Base-by-base conservation (phyloP, 2,797 vertebrate species). In the Simalia tracyae region DNA sequence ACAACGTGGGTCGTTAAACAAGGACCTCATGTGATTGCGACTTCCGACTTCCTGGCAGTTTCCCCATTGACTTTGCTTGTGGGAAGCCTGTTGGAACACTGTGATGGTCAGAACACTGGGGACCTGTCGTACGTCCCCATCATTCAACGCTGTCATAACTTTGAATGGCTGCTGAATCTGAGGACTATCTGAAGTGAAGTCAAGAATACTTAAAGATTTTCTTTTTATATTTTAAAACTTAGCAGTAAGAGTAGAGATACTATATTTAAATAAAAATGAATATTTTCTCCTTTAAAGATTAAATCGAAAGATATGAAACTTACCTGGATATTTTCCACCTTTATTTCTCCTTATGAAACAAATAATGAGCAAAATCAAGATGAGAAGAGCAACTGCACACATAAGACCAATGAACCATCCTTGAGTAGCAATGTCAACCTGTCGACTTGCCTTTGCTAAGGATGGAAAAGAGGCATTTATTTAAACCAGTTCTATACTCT, bases 351-450 rank as follows among this genome's bases (percentile, higher is more conserved):
- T 98, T 97, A 99, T 99, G 97, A 99, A 99, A 97, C 99, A 99
- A 98, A 99, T 98, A 87, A 99, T 99, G 96, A 99, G 97, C 92
- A 99, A 98, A 96, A 99, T 98, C 95, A 99, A 98, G 97, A 99
- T 99, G 93, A 99, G 98, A 93, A 99, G 98, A 86, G 99, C 99
- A 7, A 99, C 99, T 94, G 99, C 99, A 94, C 99, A 99, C 99
- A 99, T 99, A 24, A 99, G 98, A 91, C 99, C 99, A 92, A 99
- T 99, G 98, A 99, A 99, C 99, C 99, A 99, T 96, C 99, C 99
- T 97, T 99, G 99, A 89, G 99, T 99, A 63, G 99, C 99, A 91
- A 99, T 99, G 96, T 99, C 99, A 95, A 99, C 99, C 96, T 99
- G 99, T 61, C 98, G 98, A 96, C 99, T 99, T 14, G 98, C 98